Percentiles rank a stretch among this genome's conserved stretches.
Evolutionary conservation across 2,797 vertebrate genomes (phyloP).

Genomic region (Tarsius wallacei): DNA sequence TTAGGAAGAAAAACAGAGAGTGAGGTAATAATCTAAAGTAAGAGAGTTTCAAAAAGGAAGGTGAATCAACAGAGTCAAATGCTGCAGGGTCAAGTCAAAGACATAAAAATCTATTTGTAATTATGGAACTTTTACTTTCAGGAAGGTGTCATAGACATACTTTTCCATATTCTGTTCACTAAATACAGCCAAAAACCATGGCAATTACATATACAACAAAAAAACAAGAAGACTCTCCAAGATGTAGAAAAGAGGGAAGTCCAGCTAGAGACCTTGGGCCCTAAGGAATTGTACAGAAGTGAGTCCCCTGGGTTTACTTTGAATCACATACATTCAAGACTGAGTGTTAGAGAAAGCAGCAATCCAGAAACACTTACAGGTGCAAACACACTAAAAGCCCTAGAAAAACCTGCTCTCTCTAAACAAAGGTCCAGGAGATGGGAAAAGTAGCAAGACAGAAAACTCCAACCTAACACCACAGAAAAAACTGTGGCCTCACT

Average conservation of each 20-base stretch:
- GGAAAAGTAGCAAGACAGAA: conserved; percentile 23
- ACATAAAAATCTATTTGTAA: conserved; percentile 33
- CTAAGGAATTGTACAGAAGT: conserved; percentile 1
- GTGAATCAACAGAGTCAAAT: background rate
- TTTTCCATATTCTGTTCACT: background rate
- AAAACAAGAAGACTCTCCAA: conserved; percentile 14
- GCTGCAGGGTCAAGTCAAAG: background rate
- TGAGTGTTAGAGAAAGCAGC: background rate
- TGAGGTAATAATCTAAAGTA: conserved; percentile 17
- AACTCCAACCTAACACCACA: background rate
- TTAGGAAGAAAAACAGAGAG: conserved; percentile 36
- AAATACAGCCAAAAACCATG: background rate
- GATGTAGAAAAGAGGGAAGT: background rate
- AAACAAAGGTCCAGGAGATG: background rate
- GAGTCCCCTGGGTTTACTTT: background rate
- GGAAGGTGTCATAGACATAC: background rate
- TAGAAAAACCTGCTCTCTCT: background rate
- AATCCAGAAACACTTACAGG: background rate
- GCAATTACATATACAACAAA: background rate
- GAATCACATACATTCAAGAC: background rate
- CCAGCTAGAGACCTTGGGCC: background rate
- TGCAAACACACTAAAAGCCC: background rate
- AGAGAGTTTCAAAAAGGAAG: background rate
- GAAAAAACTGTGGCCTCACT: background rate
- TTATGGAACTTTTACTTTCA: conserved; percentile 12